phyloP scores from a whole-genome alignment of 2,113 vertebrate genomes.

The Furnarius figulus region DNA sequence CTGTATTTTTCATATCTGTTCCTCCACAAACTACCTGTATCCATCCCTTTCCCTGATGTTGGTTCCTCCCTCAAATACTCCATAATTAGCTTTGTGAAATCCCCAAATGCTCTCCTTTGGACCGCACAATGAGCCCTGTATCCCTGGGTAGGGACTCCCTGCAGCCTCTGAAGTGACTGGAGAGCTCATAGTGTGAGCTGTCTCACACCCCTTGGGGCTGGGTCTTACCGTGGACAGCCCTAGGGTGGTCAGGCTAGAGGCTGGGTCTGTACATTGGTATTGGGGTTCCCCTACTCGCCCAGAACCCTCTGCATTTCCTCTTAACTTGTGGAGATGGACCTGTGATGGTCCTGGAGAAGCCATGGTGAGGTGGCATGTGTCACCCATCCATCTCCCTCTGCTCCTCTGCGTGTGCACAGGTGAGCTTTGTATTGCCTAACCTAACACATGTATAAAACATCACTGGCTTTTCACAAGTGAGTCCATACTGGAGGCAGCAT shows the following conservation, averaged over 20 bases:
- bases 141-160: not conserved
- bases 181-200: not conserved
- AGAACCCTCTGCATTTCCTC: not conserved
- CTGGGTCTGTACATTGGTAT: not conserved
- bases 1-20: not conserved
- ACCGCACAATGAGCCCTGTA: not conserved
- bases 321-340: not conserved
- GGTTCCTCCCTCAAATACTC: not conserved
- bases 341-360: not conserved
- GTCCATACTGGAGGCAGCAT: not conserved
- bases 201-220: not conserved
- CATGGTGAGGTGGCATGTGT: not conserved
- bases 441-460: not conserved
- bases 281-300: not conserved
- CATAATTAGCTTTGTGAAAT: not conserved
- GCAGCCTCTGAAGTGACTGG: not conserved
- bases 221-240: not conserved
- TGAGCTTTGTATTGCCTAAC: not conserved
- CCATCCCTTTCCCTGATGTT: not conserved
- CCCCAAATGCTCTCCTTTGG: not conserved
- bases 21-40: not conserved
- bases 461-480: not conserved
- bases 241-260: fast-evolving
- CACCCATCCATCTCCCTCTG: not conserved
- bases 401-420: not conserved